phyloP scores from a whole-genome alignment of 1,140 invertebrate species.

The Andrena cerasifolii region DNA sequence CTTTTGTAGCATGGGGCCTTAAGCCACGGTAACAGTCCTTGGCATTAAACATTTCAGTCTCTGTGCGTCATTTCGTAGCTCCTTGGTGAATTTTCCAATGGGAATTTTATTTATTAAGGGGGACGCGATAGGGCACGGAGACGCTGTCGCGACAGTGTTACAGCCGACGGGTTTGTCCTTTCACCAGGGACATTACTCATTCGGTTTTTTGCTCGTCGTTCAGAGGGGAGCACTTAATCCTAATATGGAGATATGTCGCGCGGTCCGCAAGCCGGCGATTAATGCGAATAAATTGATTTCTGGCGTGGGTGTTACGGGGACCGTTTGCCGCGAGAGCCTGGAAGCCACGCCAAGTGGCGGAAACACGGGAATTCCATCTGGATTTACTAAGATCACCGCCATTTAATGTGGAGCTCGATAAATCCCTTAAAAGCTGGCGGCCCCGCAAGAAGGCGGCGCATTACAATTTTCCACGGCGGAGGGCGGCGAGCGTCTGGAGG shows the following conservation, averaged over 20 bases:
- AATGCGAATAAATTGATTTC: conserved; percentile 61
- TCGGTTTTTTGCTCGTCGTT: conserved; percentile 18
- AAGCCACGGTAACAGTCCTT: too few species aligned
- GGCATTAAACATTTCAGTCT: too few species aligned
- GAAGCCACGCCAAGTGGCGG: conserved; percentile 61
- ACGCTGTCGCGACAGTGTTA: conserved; percentile 11
- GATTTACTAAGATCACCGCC: conserved; percentile 68
- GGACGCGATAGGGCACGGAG: background rate
- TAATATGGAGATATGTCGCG: conserved; percentile 52
- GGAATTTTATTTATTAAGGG: conserved; percentile 14
- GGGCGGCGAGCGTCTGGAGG: conserved; percentile 22
- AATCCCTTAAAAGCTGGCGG: conserved; percentile 66
- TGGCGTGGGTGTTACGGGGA: conserved; percentile 38
- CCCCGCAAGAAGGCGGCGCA: conserved; percentile 50
- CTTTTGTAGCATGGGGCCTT: too few species aligned
- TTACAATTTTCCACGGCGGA: conserved; percentile 43
- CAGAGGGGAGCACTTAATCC: conserved; percentile 34
- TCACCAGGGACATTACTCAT: conserved; percentile 34
- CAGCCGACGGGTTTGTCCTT: conserved; percentile 1
- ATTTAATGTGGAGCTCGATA: conserved; percentile 65
- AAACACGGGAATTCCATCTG: conserved; percentile 68
- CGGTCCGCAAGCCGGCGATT: conserved; percentile 51
- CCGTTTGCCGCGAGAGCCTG: conserved; percentile 51
- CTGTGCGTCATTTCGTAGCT: too few species aligned
- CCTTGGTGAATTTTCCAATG: too few species aligned